Conservation (phyloP, 1,140 invertebrate genomes). For the Calephelis virginiensis region DNA sequence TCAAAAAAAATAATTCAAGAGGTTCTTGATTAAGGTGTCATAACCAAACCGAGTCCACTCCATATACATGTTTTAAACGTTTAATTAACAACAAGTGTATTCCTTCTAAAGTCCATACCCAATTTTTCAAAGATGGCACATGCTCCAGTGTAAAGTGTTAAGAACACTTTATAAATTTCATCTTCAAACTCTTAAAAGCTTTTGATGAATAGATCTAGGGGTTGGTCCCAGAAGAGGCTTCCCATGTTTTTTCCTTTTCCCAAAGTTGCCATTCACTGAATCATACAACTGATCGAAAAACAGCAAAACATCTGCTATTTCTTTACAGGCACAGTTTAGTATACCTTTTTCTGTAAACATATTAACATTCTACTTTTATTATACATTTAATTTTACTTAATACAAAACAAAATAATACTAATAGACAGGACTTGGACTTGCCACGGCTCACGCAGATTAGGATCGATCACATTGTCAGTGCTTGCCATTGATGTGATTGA, state of each 20-base stretch:
- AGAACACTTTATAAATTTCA: slow-evolving; percentile 39
- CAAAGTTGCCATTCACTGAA: slow-evolving; percentile 37
- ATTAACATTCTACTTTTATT: too few species aligned
- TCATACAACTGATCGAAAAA: slow-evolving; percentile 47
- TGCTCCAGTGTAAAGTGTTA: slow-evolving; percentile 26
- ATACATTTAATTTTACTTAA: too few species aligned
- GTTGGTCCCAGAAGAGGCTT: slow-evolving; percentile 43
- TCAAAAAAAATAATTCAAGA: slow-evolving; percentile 35
- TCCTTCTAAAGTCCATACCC: slow-evolving; percentile 43
- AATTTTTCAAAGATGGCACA: slow-evolving; percentile 44
- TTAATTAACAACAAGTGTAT: slow-evolving; percentile 38
- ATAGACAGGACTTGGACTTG: too few species aligned
- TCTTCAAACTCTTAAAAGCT: slow-evolving; percentile 32
- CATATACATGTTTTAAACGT: slow-evolving; percentile 24
- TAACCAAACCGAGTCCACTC: slow-evolving; percentile 31
- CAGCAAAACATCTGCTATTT: slow-evolving; percentile 41
- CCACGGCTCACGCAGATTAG: too few species aligned
- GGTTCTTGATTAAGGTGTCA: slow-evolving; percentile 38
- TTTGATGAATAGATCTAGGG: slow-evolving; percentile 36
- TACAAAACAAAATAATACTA: too few species aligned
- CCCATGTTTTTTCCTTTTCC: slow-evolving; percentile 24
- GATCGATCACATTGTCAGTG: too few species aligned
- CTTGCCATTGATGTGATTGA: too few species aligned
- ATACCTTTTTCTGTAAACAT: slow-evolving; percentile 31
- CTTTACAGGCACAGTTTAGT: slow-evolving; percentile 29